A percentile compares a stretch with the other conserved stretches of the same genome.
Evolutionary conservation across 2,797 vertebrate species (phyloP).

Genomic region (Paguma larvata): DNA sequence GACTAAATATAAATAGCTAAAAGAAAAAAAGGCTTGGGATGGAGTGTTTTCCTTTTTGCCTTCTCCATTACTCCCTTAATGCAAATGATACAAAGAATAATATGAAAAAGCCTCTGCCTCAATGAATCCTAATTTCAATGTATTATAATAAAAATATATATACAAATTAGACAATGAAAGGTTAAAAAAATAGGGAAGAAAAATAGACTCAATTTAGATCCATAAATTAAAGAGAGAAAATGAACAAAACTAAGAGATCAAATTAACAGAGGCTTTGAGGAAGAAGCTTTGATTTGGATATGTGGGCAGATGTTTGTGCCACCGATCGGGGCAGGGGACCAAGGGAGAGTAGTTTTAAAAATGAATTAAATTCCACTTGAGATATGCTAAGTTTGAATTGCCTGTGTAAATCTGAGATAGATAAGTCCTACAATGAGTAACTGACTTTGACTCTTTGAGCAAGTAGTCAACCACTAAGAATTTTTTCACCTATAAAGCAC

Average conservation of each 20-base stretch:
- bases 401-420: background rate
- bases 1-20: slow-evolving; percentile 53
- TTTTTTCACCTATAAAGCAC: background rate
- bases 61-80: background rate
- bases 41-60: background rate
- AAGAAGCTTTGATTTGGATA: slow-evolving; percentile 24
- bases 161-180: background rate
- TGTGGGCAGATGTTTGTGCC: background rate
- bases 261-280: background rate
- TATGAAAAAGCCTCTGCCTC: background rate
- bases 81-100: background rate
- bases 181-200: background rate
- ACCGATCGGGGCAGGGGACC: background rate
- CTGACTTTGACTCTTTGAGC: background rate
- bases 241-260: slow-evolving; percentile 26
- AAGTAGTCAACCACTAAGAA: background rate
- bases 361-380: slow-evolving; percentile 44
- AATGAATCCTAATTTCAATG: background rate
- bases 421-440: background rate
- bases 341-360: slow-evolving; percentile 46
- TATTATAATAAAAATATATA: background rate
- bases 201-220: background rate
- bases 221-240: background rate
- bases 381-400: slow-evolving; percentile 16
- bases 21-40: background rate